These are phyloP conservation scores for Choloepus didactylus DNA, from an alignment of 2,797 vertebrate genomes.

Conservation along the genomic window DNA sequence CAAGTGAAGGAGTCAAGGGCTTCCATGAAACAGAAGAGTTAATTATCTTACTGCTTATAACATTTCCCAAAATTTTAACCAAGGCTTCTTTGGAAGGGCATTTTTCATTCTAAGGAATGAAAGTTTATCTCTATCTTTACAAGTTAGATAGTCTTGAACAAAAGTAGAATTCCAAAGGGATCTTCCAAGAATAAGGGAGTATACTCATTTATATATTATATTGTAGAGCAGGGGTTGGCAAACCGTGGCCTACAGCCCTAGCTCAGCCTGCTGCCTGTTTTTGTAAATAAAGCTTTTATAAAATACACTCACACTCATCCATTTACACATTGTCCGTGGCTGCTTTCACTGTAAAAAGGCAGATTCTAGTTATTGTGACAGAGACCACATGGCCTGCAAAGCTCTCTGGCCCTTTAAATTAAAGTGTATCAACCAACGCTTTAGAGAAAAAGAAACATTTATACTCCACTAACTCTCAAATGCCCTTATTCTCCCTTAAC, in stretches of 20 bases:
- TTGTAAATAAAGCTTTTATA: constrained; percentile 8
- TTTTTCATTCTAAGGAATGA: background rate
- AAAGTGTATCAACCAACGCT: background rate
- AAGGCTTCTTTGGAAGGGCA: background rate
- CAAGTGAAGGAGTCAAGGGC: background rate
- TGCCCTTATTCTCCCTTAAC: background rate
- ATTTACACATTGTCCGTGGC: background rate
- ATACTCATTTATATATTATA: background rate
- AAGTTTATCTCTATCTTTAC: background rate
- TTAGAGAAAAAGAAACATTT: background rate
- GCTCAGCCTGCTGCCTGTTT: background rate
- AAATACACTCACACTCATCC: background rate
- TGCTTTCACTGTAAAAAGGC: background rate
- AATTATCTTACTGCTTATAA: background rate
- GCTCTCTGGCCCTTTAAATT: background rate
- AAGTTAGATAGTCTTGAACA: background rate
- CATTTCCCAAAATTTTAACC: background rate
- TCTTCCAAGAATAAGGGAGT: background rate
- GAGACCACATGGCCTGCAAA: background rate
- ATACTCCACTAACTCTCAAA: background rate
- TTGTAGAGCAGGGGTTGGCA: background rate
- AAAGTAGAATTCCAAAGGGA: background rate
- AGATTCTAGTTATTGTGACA: background rate
- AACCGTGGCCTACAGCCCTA: background rate
- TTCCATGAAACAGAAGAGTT: background rate